Evolutionary conservation across 2,888 invertebrate species (phyloP).

Genomic region (Aspidiotus rigidus): DNA sequence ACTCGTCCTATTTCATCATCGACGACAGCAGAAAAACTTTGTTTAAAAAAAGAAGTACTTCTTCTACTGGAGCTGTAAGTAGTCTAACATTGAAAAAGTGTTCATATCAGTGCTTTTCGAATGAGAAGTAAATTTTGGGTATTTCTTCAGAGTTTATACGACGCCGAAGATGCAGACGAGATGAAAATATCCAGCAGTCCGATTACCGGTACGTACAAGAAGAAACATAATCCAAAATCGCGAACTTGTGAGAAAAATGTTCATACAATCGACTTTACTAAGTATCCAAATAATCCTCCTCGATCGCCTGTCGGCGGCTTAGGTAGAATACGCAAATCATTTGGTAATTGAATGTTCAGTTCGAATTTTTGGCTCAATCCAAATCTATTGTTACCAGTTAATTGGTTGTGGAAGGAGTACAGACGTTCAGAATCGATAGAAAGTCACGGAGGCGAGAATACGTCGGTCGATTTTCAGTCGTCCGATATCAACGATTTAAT

Average conservation of each 20-base stretch:
- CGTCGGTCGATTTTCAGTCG: conserved; percentile 46
- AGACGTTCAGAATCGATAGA: conserved; percentile 47
- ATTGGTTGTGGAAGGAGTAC: conserved; percentile 52
- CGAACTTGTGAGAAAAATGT: conserved; percentile 74
- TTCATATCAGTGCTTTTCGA: not conserved
- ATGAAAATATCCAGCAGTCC: conserved; percentile 65
- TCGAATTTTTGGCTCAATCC: not conserved
- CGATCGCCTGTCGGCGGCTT: conserved; percentile 62
- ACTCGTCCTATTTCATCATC: conserved; percentile 52
- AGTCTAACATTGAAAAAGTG: not conserved
- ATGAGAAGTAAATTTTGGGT: not conserved
- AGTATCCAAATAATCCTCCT: conserved; percentile 31
- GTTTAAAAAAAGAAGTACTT: conserved; percentile 80
- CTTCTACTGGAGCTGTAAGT: conserved; percentile 72
- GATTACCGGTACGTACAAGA: conserved; percentile 62
- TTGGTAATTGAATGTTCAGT: too few species aligned
- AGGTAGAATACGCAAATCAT: conserved; percentile 45
- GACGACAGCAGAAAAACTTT: conserved; percentile 74
- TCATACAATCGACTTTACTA: conserved; percentile 48
- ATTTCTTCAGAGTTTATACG: conserved; percentile 59
- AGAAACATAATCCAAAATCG: conserved; percentile 63
- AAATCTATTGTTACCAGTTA: conserved; percentile 42
- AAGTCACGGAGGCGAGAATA: conserved; percentile 46
- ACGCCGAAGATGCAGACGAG: conserved; percentile 68
- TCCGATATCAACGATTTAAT: conserved; percentile 46